Base-by-base conservation (phyloP, 2,113 vertebrate species). In the Prolemur simus region DNA sequence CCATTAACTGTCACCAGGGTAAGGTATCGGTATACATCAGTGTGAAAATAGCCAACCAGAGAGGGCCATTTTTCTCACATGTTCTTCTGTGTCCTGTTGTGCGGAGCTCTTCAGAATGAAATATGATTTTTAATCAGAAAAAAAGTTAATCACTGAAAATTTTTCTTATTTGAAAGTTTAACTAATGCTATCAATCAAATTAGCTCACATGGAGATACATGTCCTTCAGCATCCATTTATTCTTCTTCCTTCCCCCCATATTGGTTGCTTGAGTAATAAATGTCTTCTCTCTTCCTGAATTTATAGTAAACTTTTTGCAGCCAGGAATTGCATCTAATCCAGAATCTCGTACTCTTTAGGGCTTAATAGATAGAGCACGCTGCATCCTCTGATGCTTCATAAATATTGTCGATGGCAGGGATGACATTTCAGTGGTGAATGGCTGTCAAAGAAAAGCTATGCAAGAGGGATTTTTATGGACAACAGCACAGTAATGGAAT, bases 381-480 rank as follows among this genome's bases (percentile, higher is more conserved):
- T 42, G 52, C 32, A 63, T 47, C 78, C 15, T 25, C 56, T 66
- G 80, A 68, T 13, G 39, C 74, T 89, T 47, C 13, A 77, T 96
- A 84, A 97, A 97, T 96, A 96, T 86, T 34, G n/a, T 69, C 14
- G 0, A 37, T 89, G 89, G 83, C 64, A 87, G 95, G 89, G 78
- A 94, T 97, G 97, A 97, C 98, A 97, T 97, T 98, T 97, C 78
- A 23, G 47, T 93, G 93, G 93, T 27, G 58, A 96, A 52, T 1
- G 54, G 60, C 66, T 97, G 93, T 98, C 97, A 97, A 81, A 77
- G 78, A 91, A 95, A 93, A 69, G 97, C 76, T 96, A 90, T 63
- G 93, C 93, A 96, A 96, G 91, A 97, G 74, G 17, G 80, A 94
- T 80, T 96, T 94, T 97, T 97, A 96, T 95, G 96, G 95, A 97